Percentiles rank a stretch among this genome's conserved stretches.
Conservation (phyloP, 2,113 vertebrate species). For the Nicator chloris region DNA sequence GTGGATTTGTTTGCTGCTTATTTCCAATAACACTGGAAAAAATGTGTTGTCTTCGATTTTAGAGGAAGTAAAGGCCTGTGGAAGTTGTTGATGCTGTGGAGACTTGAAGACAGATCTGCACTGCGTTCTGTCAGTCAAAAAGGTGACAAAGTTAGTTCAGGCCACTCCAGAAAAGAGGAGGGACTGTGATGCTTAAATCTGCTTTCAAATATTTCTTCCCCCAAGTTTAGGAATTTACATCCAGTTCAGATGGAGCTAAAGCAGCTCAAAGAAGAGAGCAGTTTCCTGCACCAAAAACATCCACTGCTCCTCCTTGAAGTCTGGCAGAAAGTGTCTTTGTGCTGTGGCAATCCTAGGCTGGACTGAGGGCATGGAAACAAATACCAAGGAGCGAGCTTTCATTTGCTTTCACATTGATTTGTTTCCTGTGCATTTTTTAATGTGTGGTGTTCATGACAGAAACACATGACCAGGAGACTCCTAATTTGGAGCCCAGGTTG, state of each 20-base stretch:
- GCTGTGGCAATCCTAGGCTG: not conserved
- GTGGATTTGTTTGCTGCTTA: not conserved
- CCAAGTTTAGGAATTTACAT: not conserved
- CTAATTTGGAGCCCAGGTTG: not conserved
- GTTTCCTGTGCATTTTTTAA: not conserved
- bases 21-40: not conserved
- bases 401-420: not conserved
- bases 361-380: not conserved
- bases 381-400: not conserved
- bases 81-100: not conserved
- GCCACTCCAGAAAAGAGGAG: not conserved
- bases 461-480: not conserved
- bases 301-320: not conserved
- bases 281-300: not conserved
- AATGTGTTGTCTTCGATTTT: not conserved
- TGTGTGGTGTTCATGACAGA: not conserved
- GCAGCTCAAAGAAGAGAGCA: not conserved
- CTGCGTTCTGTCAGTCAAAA: not conserved
- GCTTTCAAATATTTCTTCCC: not conserved
- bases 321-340: not conserved
- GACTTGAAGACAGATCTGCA: not conserved
- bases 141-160: not conserved
- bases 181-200: not conserved
- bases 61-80: not conserved
- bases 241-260: not conserved